A percentile compares a stretch with the other conserved stretches of the same genome.
These are phyloP conservation scores for Triops longicaudatus DNA, from an alignment of 1,140 invertebrate genomes.

Conservation along the genomic window DNA sequence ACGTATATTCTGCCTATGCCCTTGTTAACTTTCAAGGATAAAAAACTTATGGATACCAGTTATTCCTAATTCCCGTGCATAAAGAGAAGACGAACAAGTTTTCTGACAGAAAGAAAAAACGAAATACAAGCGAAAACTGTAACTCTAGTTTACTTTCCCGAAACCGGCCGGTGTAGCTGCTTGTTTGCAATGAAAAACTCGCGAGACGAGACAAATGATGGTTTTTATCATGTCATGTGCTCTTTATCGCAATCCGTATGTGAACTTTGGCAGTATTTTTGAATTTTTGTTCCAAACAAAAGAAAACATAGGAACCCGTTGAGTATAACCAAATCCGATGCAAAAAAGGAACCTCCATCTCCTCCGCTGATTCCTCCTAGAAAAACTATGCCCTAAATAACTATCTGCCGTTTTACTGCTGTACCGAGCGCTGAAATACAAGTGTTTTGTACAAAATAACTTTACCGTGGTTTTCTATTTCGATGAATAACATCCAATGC, in stretches of 20 bases:
- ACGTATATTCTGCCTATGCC: constrained; percentile 14
- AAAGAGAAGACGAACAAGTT: constrained; percentile 7
- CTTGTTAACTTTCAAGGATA: constrained; percentile 15
- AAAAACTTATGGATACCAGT: constrained; percentile 15
- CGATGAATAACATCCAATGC: background rate
- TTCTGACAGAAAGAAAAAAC: background rate
- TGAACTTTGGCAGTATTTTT: background rate
- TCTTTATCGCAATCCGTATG: background rate
- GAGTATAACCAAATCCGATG: background rate
- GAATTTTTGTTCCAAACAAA: background rate
- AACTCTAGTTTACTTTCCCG: constrained; percentile 7
- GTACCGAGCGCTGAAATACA: constrained; percentile 11
- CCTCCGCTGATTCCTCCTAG: background rate
- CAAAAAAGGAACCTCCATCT: background rate
- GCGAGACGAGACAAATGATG: background rate
- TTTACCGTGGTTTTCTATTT: background rate
- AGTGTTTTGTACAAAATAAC: constrained; percentile 1
- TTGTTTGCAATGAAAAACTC: background rate
- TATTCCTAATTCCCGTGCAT: constrained; percentile 15
- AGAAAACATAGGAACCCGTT: background rate
- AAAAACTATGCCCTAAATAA: constrained; percentile 1
- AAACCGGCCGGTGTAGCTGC: background rate
- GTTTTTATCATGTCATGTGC: background rate
- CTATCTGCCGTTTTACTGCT: constrained; percentile 14
- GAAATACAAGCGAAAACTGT: background rate